These are phyloP conservation scores for Lepidocyrtoides sp. DNA, from an alignment of 2,888 invertebrate genomes.

Conservation along the genomic window DNA sequence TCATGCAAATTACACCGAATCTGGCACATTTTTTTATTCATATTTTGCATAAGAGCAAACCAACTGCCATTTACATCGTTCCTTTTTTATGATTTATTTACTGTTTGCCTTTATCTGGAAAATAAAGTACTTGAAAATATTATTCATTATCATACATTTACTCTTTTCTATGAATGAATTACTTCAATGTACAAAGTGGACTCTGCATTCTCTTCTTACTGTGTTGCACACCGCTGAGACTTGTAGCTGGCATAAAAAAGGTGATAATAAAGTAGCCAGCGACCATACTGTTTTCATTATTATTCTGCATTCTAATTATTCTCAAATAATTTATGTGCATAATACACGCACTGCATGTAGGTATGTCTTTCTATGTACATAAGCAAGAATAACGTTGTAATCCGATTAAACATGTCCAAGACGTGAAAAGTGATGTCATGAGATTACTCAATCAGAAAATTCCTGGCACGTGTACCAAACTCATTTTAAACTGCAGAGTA, in stretches of 20 bases:
- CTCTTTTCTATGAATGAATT: constrained; percentile 31
- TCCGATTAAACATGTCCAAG: constrained; percentile 72
- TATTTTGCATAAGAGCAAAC: constrained; percentile 52
- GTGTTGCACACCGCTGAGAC: neutral
- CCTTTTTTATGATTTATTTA: constrained; percentile 57
- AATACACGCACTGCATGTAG: constrained; percentile 34
- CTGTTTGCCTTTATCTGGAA: constrained; percentile 72
- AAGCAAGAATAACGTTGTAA: constrained; percentile 51
- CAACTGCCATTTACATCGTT: constrained; percentile 56
- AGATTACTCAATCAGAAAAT: constrained; percentile 69
- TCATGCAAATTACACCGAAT: constrained; percentile 58
- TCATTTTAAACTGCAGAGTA: neutral
- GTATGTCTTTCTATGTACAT: neutral
- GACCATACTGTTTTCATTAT: constrained; percentile 41
- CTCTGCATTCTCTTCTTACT: neutral
- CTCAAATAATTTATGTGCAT: constrained; percentile 55
- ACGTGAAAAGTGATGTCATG: constrained; percentile 73
- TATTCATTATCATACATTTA: constrained; percentile 59
- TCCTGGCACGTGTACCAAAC: constrained; percentile 71
- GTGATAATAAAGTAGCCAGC: constrained; percentile 56
- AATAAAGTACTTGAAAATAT: constrained; percentile 51
- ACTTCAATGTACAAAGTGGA: neutral
- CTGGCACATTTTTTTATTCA: constrained; percentile 25
- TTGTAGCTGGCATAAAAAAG: neutral
- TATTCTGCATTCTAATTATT: constrained; percentile 48